Evolutionary conservation across 2,888 invertebrate species (phyloP).

Genomic region (Cistogaster globosa): DNA sequence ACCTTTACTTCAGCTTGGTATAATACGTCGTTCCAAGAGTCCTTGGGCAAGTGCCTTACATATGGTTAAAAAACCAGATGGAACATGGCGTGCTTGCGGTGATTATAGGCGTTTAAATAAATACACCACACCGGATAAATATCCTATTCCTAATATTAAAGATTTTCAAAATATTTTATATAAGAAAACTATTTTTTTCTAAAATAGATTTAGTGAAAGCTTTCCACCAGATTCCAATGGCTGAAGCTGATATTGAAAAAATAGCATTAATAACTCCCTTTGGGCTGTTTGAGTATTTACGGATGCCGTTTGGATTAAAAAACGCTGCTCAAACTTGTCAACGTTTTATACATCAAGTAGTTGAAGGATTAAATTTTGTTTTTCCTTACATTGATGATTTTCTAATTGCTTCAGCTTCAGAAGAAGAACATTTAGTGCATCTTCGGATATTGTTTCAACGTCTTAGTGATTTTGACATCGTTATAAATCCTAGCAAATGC

Average conservation of each 20-base stretch:
- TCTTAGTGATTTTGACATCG: not conserved
- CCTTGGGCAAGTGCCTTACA: not conserved
- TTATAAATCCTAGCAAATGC: not conserved
- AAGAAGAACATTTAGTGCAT: not conserved
- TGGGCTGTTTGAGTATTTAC: conserved; percentile 7
- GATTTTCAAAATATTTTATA: too few relatives aligned
- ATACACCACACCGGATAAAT: too few relatives aligned
- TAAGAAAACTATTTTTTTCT: not conserved
- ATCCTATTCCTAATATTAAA: too few relatives aligned
- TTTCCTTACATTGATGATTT: not conserved
- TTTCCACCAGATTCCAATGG: conserved; percentile 6
- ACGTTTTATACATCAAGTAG: not conserved
- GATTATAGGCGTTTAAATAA: conserved; percentile 13
- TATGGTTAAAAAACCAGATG: not conserved
- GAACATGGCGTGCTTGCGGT: conserved; percentile 6
- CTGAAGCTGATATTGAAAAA: not conserved
- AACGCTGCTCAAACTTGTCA: conserved; percentile 13
- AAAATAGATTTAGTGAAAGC: conserved; percentile 3
- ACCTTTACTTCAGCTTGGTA: not conserved
- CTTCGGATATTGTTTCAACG: too few relatives aligned
- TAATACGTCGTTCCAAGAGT: conserved; percentile 15
- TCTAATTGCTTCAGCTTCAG: not conserved
- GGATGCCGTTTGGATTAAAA: conserved; percentile 2
- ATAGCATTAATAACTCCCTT: conserved; percentile 15
- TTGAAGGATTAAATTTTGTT: not conserved